Evolutionary conservation across 2,888 invertebrate species (phyloP), one percentile per base, ranked within the genome.

Genomic region (Criorhina ranunculi): DNA sequence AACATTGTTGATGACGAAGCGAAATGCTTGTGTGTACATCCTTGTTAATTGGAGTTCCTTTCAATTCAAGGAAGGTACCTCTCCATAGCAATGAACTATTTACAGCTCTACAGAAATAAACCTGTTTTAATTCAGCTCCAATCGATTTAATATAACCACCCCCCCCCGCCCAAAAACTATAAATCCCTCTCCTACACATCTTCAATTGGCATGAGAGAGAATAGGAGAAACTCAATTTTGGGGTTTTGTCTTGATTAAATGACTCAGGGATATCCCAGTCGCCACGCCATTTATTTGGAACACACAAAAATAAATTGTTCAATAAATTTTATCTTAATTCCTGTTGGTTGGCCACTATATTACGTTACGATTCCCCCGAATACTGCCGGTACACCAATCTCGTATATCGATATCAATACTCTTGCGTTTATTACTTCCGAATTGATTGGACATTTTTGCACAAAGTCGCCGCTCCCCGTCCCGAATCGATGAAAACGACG

Each of bases 271-370:
- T 60, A 72, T 55, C 60, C 73, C 55, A 69, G 66, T 57, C 78
- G 60, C 55, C 80, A 62, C 80, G 67, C 66, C 73, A 78, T 85
- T 79, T 77, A 83, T 82, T 70, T 37, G 59, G 73, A 69, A 82
- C 77, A 83, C 77, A 83, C 82, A 86, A 85, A 83, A 87, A 88
- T 88, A 89, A 88, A 88, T 88, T 87, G 86, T 88, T 87, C 86
- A 87, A 88, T 88, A 88, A 88, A 89, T 88, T 89, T 87, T 88
- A 87, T 88, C 88, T 87, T 87, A 88, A 89, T 88, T 88, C 88
- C 72, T 66, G 80, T 86, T 79, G 59, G 75, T 85, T 77, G 76
- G 79, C 87, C 87, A 87, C 87, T 70, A 87, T 87, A 87, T 69
- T 51, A 29, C 59, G 11, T 9, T 12, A 44, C 3, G 11, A n/a